Evolutionary conservation across 2,797 vertebrate genomes (phyloP).

Genomic region (Huso huso): DNA sequence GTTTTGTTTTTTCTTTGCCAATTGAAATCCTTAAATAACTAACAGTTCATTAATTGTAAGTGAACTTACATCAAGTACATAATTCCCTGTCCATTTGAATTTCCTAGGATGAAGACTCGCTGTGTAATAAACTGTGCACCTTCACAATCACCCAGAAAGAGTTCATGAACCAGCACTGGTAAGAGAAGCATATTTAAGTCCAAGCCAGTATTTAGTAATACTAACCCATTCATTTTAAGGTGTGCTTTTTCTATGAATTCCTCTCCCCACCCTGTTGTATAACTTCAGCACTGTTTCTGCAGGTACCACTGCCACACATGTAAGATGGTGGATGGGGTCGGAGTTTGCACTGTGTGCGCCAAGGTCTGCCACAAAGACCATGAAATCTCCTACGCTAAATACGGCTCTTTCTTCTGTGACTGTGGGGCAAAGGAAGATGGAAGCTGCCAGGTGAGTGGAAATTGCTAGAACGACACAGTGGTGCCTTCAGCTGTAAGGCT

Average conservation of each 20-base stretch:
- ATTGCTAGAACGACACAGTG: conserved; percentile 47
- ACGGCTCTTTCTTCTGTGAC: conserved; percentile 98
- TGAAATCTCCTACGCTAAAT: conserved; percentile 98
- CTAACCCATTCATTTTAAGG: not conserved
- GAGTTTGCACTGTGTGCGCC: conserved; percentile 96
- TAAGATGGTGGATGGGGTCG: conserved; percentile 98
- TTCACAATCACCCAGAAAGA: conserved; percentile 99
- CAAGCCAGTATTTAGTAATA: not conserved
- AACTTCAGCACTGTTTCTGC: conserved; percentile 32
- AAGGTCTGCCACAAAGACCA: conserved; percentile 99
- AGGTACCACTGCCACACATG: conserved; percentile 99
- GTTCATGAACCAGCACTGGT: conserved; percentile 99
- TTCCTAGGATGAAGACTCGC: conserved; percentile 92
- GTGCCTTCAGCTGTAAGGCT: not conserved
- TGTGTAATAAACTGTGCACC: conserved; percentile 97
- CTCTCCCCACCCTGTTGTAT: no score
- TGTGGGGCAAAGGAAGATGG: conserved; percentile 98
- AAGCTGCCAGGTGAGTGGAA: conserved; percentile 86
- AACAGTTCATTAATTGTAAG: no score
- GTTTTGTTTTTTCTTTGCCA: no score
- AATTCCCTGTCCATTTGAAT: not conserved
- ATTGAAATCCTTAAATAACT: no score
- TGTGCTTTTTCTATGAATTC: not conserved
- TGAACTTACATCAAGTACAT: no score
- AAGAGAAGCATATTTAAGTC: conserved; percentile 38